Conservation (phyloP, 2,797 vertebrate genomes). For the Jordanella pulchra region DNA sequence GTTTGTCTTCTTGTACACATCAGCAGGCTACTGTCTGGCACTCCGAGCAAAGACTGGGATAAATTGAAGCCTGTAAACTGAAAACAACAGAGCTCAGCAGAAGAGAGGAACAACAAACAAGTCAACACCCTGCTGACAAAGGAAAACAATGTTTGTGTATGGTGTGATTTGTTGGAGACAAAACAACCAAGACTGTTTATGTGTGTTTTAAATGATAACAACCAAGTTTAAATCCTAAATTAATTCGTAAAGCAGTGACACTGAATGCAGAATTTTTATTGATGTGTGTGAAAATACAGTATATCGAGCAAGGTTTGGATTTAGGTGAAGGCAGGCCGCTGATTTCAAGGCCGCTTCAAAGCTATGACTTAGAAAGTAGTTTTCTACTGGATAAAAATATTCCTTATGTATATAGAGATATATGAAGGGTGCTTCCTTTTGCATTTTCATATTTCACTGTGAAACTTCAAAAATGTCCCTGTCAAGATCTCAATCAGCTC, state of each 20-base stretch:
- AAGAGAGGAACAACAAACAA: slow-evolving; percentile 24
- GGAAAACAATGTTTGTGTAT: slow-evolving; percentile 21
- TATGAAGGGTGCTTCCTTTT: not conserved
- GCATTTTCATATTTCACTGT: not conserved
- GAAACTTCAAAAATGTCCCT: not conserved
- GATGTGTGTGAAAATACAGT: slow-evolving; percentile 9
- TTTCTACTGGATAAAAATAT: not conserved
- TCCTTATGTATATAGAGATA: not conserved
- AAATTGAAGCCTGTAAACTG: slow-evolving; percentile 21
- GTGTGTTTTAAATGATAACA: slow-evolving; percentile 32
- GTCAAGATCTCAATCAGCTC: not conserved
- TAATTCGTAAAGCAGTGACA: slow-evolving; percentile 10
- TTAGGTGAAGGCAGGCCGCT: not conserved
- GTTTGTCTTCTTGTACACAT: slow-evolving; percentile 6
- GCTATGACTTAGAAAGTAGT: not conserved
- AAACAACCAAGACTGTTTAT: slow-evolving; percentile 30
- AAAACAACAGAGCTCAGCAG: slow-evolving; percentile 28
- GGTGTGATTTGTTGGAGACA: slow-evolving; percentile 23
- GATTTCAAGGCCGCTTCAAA: not conserved
- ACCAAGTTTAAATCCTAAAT: slow-evolving; percentile 44
- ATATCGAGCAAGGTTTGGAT: slow-evolving; percentile 16
- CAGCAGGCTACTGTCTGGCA: slow-evolving; percentile 18
- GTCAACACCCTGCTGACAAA: slow-evolving; percentile 32
- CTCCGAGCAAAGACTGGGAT: slow-evolving; percentile 21
- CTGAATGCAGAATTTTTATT: slow-evolving; percentile 22